These are phyloP conservation scores for Semaprochilodus insignis DNA, from an alignment of 2,797 vertebrate species.

Conservation along the genomic window DNA sequence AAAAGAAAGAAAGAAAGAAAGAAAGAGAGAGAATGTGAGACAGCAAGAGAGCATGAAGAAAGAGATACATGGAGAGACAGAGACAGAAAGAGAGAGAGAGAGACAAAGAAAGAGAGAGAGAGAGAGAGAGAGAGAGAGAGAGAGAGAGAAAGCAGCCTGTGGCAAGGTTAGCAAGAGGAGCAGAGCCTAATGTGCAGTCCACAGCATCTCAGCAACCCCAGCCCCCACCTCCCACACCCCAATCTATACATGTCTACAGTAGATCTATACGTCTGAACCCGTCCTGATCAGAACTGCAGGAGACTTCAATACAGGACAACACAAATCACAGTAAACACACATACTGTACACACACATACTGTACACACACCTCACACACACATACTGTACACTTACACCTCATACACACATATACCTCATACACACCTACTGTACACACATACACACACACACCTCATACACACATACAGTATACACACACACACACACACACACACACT, in stretches of 20 bases:
- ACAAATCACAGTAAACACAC: not conserved
- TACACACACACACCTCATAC: too few species aligned
- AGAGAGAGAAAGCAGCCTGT: conserved; percentile 24
- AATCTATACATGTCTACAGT: conserved; percentile 37
- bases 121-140: conserved; percentile 27
- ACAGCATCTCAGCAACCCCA: not conserved
- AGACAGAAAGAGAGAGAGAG: conserved; percentile 11
- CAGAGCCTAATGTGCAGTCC: conserved; percentile 22
- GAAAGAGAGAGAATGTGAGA: conserved; percentile 7
- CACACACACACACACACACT: too few species aligned
- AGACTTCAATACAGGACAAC: not conserved
- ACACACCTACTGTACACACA: too few species aligned
- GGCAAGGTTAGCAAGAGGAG: conserved; percentile 53
- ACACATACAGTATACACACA: too few species aligned
- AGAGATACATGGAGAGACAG: not conserved
- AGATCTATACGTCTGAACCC: conserved; percentile 19
- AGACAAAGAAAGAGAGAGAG: conserved; percentile 47
- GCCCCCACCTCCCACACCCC: conserved; percentile 16
- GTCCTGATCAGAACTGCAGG: not conserved
- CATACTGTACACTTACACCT: too few species aligned
- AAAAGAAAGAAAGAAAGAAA: conserved; percentile 33
- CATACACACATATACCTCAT: not conserved
- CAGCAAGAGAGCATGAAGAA: not conserved
- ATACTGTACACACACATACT: not conserved
- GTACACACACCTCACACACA: conserved; percentile 14